Evolutionary conservation across 37 sponge, comb jelly and placozoan genomes (phyloP).

Genomic region (Corticium candelabrum): DNA sequence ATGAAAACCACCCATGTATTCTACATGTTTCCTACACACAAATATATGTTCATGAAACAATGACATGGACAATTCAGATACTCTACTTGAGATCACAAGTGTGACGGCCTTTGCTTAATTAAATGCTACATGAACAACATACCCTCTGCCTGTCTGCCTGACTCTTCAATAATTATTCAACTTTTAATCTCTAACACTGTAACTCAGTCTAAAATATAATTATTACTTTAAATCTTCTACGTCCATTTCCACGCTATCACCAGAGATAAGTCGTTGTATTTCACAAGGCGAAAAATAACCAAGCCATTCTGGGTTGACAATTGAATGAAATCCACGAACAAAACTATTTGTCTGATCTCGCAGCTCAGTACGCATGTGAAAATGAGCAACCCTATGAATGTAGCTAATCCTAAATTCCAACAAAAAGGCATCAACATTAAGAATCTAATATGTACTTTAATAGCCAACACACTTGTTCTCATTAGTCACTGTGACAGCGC

Average conservation of each 20-base stretch:
- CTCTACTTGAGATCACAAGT: background rate
- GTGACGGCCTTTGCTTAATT: too few species aligned
- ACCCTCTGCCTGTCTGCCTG: too few species aligned
- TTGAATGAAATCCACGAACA: slow-evolving; percentile 70
- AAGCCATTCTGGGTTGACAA: slow-evolving; percentile 65
- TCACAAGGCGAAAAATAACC: slow-evolving; percentile 75
- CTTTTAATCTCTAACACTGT: background rate
- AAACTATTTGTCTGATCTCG: slow-evolving; percentile 78
- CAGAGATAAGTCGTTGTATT: slow-evolving; percentile 85
- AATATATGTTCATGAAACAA: background rate
- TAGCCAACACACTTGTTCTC: slow-evolving; percentile 60
- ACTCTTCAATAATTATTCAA: too few species aligned
- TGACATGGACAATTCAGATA: background rate
- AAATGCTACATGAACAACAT: too few species aligned
- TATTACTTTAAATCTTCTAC: slow-evolving; percentile 76
- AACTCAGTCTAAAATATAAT: background rate
- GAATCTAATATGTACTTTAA: background rate
- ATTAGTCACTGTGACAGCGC: slow-evolving; percentile 63
- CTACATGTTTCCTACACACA: slow-evolving; percentile 45
- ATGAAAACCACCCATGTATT: slow-evolving; percentile 93
- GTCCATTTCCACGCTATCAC: slow-evolving; percentile 74
- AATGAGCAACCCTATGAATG: slow-evolving; percentile 85
- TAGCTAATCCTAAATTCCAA: slow-evolving; percentile 65
- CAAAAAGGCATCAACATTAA: background rate
- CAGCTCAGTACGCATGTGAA: slow-evolving; percentile 76